Base-by-base conservation (phyloP, 2,888 invertebrate genomes). In the Amblyjoppa proteus region DNA sequence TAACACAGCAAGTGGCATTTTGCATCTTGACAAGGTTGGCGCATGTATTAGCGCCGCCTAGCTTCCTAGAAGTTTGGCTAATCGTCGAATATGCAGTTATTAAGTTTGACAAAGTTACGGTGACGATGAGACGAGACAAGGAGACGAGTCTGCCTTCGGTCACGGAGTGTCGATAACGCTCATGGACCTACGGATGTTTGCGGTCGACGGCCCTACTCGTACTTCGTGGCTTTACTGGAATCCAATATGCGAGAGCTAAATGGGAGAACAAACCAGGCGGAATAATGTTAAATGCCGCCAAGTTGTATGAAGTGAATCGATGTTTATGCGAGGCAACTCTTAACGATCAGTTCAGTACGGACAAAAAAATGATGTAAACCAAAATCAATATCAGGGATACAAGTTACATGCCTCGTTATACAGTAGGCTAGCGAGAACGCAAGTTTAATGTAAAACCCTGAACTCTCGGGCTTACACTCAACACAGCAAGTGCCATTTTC, bases 61-160 rank as follows among this genome's bases (percentile, higher is more conserved):
- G 25, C 28, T 41, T 41, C 53, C n/a, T 31, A 9, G 13, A 49
- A 51, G 31, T 49, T 68, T 38, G 41, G 25, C 16, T 45, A 79
- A 71, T 61, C 61, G 7, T 25, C 1, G 16, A 13, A 71, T 51
- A 16, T 38, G 66, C 13, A 51, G 64, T 45, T n/a, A 38, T 51
- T 41, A 45, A 31, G 58, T 58, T 78, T 78, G 11, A 16, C 28
- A 7, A 78, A 56, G 56, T 78, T 69, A 31, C 45, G 45, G 69
- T 25, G 31, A 69, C 41, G 41, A 56, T 58, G 56, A 34, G 6
- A 34, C 34, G 34, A 34, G 7, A 7, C 34, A 34, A 7, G 34
- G 7, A 28, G 28, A 45, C 25, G 38, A 53, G 51, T 13, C 16
- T 71, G 3, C 9, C 31, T 7, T 31, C 7, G 51, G 7, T 28